Conservation (phyloP, 2,888 invertebrate species). For the Mesopsocus fuscifrons region DNA sequence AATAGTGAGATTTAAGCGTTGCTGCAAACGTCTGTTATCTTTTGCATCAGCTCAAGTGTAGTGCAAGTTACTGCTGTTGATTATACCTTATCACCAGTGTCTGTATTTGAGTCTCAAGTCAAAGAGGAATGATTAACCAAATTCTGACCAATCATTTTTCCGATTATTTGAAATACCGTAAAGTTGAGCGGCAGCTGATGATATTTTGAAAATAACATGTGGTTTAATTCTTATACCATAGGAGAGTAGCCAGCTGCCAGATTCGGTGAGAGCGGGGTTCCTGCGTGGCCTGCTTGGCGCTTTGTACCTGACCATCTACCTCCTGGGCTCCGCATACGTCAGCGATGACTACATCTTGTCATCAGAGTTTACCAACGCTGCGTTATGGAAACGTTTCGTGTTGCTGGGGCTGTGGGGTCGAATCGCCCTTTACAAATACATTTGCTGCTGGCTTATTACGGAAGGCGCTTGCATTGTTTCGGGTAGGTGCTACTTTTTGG, state of each 20-base stretch:
- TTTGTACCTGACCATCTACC: conserved; percentile 51
- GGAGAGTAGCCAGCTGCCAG: conserved; percentile 20
- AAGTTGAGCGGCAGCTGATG: no score
- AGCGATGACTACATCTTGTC: conserved; percentile 54
- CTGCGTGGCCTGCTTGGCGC: conserved; percentile 45
- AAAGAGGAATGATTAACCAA: no score
- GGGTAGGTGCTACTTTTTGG: conserved; percentile 31
- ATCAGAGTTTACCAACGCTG: conserved; percentile 33
- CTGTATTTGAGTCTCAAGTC: no score
- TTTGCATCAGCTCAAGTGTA: no score
- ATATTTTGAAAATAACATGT: no score
- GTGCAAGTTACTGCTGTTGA: no score
- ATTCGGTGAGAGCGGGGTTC: conserved; percentile 33
- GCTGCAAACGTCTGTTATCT: no score
- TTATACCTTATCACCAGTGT: no score
- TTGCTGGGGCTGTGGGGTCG: conserved; percentile 71
- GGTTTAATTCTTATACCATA: no score
- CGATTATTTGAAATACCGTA: no score
- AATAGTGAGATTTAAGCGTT: no score
- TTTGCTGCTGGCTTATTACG: conserved; percentile 80
- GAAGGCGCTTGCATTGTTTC: conserved; percentile 52
- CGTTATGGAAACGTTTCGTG: conserved; percentile 38
- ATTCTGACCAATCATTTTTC: no score
- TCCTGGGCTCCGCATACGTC: conserved; percentile 47
- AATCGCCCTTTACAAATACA: conserved; percentile 73